Percentiles rank a stretch among this genome's conserved stretches.
Conservation (phyloP, 2,113 vertebrate species). For the Oxyruncus cristatus region DNA sequence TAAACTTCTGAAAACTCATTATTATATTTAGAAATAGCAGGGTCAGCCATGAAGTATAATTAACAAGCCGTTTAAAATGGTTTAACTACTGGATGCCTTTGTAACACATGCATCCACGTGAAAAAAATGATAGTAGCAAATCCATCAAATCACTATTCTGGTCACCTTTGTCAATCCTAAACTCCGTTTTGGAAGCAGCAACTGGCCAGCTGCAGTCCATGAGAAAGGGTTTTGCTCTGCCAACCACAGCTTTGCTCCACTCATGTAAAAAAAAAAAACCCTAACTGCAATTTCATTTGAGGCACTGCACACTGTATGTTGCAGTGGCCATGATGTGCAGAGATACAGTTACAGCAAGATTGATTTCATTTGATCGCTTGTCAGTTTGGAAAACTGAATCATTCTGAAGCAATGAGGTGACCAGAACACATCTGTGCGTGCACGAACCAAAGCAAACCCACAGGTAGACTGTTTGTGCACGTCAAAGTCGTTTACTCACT, state of each 20-base stretch:
- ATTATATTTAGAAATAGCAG: neutral
- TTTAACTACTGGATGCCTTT: neutral
- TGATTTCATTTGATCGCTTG: neutral
- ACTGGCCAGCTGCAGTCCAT: neutral
- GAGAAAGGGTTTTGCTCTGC: neutral
- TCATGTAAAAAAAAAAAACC: neutral
- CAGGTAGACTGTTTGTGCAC: fast-evolving
- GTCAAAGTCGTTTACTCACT: neutral
- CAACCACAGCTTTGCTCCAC: neutral
- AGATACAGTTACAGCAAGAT: neutral
- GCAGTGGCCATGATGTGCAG: neutral
- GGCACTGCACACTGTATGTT: neutral
- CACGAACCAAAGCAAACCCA: neutral
- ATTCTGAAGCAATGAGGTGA: neutral
- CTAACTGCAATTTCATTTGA: neutral
- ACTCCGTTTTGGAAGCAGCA: neutral
- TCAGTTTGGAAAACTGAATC: neutral
- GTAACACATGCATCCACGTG: neutral
- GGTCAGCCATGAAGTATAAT: neutral
- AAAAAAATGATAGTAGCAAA: neutral
- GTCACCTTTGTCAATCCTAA: neutral
- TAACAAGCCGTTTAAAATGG: neutral
- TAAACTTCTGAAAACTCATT: neutral
- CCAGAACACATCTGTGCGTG: neutral
- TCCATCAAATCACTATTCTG: neutral